Evolutionary conservation across 1,140 invertebrate genomes (phyloP).

Genomic region (Plodia interpunctella): DNA sequence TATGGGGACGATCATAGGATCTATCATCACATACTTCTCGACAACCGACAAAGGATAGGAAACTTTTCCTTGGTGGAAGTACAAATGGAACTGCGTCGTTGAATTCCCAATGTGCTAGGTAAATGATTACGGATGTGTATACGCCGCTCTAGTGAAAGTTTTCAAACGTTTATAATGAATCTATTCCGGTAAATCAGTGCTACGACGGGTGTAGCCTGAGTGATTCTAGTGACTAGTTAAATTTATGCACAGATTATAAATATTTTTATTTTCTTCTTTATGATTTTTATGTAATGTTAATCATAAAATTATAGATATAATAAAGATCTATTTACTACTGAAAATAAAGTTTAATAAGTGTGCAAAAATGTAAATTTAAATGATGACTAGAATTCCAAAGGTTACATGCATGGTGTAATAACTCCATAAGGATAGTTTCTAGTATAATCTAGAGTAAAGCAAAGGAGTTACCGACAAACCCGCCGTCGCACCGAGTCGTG

Average conservation of each 20-base stretch:
- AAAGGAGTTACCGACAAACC: not conserved
- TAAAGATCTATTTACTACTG: no score
- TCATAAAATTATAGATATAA: no score
- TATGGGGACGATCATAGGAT: no score
- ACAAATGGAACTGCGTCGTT: no score
- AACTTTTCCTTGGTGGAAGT: no score
- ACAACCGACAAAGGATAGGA: no score
- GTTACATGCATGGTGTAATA: not conserved
- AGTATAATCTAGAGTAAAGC: conserved; percentile 12
- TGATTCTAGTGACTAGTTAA: not conserved
- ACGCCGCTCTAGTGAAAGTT: not conserved
- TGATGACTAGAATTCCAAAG: not conserved
- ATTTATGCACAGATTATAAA: not conserved
- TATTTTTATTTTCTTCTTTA: not conserved
- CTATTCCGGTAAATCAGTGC: not conserved
- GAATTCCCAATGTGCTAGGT: no score
- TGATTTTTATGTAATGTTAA: no score
- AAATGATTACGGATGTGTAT: no score
- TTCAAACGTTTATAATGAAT: not conserved
- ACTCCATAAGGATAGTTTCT: conserved; percentile 12
- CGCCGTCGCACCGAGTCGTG: conserved; percentile 10
- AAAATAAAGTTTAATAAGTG: not conserved
- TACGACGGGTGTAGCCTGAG: not conserved
- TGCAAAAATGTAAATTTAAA: not conserved
- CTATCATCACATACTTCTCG: no score